Base-by-base conservation (phyloP, 2,797 vertebrate genomes). In the Catharus ustulatus region DNA sequence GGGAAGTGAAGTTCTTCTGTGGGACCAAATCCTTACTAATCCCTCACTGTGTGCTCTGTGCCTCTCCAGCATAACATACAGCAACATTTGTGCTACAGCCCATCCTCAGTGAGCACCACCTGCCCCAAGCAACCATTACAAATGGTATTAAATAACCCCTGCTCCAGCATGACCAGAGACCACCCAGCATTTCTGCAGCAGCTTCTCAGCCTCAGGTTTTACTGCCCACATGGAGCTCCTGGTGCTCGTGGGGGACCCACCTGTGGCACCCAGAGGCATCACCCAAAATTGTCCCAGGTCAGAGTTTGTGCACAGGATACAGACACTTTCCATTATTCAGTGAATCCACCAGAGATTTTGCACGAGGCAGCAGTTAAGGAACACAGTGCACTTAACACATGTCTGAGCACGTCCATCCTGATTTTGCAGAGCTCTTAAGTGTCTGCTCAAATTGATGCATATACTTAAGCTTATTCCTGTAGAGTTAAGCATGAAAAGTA, bases 341-440 rank as follows among this genome's bases (percentile, higher is more conserved):
- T 5, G 9, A 77, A 89, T 77, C 90, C 93, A 59, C 85, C 40
- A 48, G 91, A 82, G 90, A 3, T 89, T 93, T 94, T 92, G 57
- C 86, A 87, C 0, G 7, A 92, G 93, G 93, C 93, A 96, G 21
- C 49, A 45, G 83, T 96, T 96, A 95, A 64, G 76, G 93, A 94
- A 8, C 10, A 1, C 72, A 10, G n/a, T 61, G 76, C 88, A 89
- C 86, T 90, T 95, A 94, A 93, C 96, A 95, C 57, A 20, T 95
- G 93, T 95, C 95, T 84, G 57, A 87, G 93, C 95, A 88, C 87
- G 93, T 95, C 95, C 94, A 61, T 93, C 94, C 89, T 87, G 95
- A 96, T 97, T 96, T 94, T 96, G 90, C 86, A 88, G 91, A 93
- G 87, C 88, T 93, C 93, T 95, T 96, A 97, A 95, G 95, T 91